phyloP scores from a whole-genome alignment of 2,113 vertebrate genomes.

The Phoenicopterus ruber region DNA sequence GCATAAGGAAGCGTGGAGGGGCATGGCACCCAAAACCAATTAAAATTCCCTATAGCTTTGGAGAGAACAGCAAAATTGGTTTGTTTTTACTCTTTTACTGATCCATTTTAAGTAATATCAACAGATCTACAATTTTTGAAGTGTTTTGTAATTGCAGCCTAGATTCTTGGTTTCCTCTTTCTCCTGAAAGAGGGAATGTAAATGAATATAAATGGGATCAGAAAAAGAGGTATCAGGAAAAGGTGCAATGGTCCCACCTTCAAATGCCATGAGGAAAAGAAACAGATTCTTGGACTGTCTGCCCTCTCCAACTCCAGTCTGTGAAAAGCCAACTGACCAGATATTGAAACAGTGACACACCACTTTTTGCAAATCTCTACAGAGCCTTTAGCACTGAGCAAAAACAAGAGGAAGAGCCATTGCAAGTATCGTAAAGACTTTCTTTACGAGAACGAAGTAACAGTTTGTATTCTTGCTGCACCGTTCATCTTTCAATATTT shows the following conservation, averaged over 20 bases:
- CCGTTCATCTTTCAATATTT: not conserved
- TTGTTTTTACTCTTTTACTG: not conserved
- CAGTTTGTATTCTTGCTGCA: not conserved
- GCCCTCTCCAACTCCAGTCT: not conserved
- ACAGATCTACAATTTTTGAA: not conserved
- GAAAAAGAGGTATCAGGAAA: not conserved
- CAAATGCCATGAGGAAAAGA: not conserved
- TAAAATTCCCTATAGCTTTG: not conserved
- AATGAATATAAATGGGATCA: not conserved
- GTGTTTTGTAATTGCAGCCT: not conserved
- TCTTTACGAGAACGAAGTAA: not conserved
- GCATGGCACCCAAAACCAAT: not conserved
- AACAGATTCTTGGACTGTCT: not conserved
- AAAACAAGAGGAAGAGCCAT: not conserved
- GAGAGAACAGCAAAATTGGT: not conserved
- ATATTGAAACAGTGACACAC: not conserved
- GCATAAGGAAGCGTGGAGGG: fast-evolving
- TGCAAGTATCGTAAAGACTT: not conserved
- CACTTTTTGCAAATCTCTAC: not conserved
- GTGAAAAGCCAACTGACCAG: not conserved
- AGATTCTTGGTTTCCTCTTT: not conserved
- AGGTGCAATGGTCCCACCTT: not conserved
- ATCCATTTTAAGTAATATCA: not conserved
- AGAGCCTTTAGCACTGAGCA: not conserved
- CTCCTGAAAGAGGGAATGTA: not conserved